Conservation (phyloP, 2,888 invertebrate genomes). For the Falcaria lacertinaria region DNA sequence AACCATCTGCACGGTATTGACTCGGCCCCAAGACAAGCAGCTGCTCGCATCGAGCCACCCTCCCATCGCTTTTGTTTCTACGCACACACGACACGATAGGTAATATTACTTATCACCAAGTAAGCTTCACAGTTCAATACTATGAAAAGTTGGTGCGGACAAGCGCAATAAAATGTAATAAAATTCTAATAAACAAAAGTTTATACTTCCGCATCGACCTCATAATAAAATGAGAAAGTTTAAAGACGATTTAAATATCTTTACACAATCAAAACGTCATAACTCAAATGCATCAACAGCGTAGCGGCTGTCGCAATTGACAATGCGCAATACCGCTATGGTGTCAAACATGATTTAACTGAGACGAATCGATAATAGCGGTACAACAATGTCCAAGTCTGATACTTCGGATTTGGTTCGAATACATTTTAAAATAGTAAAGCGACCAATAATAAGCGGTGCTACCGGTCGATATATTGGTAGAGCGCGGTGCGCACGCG, state of each 20-base stretch:
- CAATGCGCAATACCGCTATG: conserved; percentile 26
- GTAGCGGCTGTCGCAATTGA: conserved; percentile 23
- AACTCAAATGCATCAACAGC: conserved; percentile 18
- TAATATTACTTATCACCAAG: neutral
- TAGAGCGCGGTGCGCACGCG: conserved; percentile 48
- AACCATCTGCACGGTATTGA: conserved; percentile 41
- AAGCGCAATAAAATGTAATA: neutral
- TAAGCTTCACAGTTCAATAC: neutral
- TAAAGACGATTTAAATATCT: conserved; percentile 2
- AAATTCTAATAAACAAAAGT: neutral
- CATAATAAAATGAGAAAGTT: conserved; percentile 2
- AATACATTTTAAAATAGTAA: conserved; percentile 2
- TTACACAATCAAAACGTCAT: conserved; percentile 8
- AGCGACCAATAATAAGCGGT: conserved; percentile 26
- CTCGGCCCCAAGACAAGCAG: conserved; percentile 34
- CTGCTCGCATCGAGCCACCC: conserved; percentile 41
- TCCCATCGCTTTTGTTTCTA: conserved; percentile 42
- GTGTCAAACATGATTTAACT: conserved; percentile 28
- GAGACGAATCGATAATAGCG: conserved; percentile 33
- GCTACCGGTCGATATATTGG: conserved; percentile 43
- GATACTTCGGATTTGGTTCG: conserved; percentile 15
- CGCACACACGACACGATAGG: conserved; percentile 3
- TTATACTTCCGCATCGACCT: neutral
- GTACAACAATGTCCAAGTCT: conserved; percentile 18
- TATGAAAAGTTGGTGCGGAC: neutral